These are phyloP conservation scores for Rhagoletis pomonella DNA, from an alignment of 1,140 invertebrate genomes.

Conservation along the genomic window DNA sequence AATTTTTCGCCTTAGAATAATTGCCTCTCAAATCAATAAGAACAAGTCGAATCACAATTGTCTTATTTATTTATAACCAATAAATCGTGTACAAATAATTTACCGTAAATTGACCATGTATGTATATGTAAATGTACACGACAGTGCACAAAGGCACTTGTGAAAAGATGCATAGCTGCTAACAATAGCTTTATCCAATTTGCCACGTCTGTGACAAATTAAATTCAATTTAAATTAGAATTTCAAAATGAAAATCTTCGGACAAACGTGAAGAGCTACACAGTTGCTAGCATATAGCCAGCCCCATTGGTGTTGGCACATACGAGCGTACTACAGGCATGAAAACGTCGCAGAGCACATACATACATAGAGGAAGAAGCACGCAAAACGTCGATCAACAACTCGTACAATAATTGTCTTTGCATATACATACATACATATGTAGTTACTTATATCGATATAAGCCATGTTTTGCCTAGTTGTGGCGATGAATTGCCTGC, in stretches of 20 bases:
- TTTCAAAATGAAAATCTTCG: constrained; percentile 8
- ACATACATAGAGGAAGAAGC: neutral
- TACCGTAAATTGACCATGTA: neutral
- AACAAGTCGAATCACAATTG: constrained; percentile 38
- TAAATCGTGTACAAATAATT: constrained; percentile 38
- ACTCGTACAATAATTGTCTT: neutral
- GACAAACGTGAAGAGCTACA: neutral
- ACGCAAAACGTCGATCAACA: neutral
- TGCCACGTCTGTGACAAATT: constrained; percentile 20
- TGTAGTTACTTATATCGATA: no score
- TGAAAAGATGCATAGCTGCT: neutral
- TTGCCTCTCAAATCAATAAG: neutral
- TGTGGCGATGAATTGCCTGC: constrained; percentile 35
- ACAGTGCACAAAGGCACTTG: neutral
- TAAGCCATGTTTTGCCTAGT: neutral
- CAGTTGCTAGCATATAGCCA: no score
- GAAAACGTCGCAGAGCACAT: neutral
- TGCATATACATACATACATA: constrained; percentile 10
- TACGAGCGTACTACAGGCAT: neutral
- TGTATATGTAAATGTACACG: neutral
- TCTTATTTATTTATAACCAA: constrained; percentile 32
- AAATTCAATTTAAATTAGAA: constrained; percentile 21
- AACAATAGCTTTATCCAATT: neutral
- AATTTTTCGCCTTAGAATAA: constrained; percentile 6
- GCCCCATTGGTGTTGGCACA: neutral